phyloP scores from a whole-genome alignment of 1,140 invertebrate species.

The Heliconius hermathena region DNA sequence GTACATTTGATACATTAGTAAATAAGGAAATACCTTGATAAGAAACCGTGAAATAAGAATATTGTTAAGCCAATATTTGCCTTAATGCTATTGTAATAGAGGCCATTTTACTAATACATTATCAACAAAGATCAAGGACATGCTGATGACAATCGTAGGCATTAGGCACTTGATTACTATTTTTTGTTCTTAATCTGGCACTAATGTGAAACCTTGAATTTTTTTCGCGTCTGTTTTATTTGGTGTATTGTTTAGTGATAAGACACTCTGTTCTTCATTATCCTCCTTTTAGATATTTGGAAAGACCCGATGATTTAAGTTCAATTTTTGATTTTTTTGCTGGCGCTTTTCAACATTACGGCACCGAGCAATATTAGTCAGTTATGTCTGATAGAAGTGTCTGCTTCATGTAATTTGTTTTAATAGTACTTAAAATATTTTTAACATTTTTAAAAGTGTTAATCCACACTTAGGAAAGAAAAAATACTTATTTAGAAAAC shows the following conservation, averaged over 20 bases:
- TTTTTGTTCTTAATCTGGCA: background rate
- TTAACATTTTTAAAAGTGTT: no score
- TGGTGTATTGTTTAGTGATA: background rate
- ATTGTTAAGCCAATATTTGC: background rate
- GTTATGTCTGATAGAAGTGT: no score
- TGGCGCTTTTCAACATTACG: no score
- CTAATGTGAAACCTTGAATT: background rate
- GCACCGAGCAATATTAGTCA: no score
- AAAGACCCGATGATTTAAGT: no score
- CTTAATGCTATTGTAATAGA: background rate
- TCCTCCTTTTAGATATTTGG: no score
- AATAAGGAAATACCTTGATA: background rate
- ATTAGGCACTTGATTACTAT: constrained; percentile 2
- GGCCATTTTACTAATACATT: background rate
- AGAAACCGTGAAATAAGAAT: background rate
- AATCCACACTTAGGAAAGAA: no score
- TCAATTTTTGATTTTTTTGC: no score
- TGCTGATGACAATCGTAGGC: background rate
- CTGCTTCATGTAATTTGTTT: no score
- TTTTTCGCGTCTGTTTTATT: background rate
- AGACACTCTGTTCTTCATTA: background rate
- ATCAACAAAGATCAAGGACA: background rate
- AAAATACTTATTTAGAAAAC: no score
- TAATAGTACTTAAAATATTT: no score
- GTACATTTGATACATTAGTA: background rate